Base-by-base conservation (phyloP, 2,113 vertebrate species). In the Hassar affinis region DNA sequence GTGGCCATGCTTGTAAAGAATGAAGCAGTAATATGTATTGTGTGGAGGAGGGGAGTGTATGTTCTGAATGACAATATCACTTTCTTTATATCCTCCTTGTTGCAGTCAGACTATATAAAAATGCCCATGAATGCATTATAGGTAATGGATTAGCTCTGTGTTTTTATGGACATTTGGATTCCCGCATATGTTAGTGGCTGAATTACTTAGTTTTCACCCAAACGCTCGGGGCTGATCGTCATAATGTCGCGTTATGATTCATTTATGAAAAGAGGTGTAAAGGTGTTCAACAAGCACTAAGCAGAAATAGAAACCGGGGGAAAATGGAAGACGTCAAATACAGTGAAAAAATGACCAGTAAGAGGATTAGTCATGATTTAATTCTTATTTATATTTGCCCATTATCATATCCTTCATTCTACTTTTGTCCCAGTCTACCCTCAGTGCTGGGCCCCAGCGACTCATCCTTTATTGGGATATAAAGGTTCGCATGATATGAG, bases 1-100 rank as follows among this genome's bases (percentile, higher is more conserved):
- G 64, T 81, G 88, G 89, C 87, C 84, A 89, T 87, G 71, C 79
- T 86, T 89, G 83, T 91, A 88, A 91, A 91, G 87, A 86, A 90
- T 77, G 79, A 80, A 85, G 82, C 57, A 74, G 68, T 82, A 86
- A 85, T 89, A 86, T 86, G 89, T 85, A 85, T 81, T 79, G 85
- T 85, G 88, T 83, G 81, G 83, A 82, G 59, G 3, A 3, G 57
- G 74, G 33, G 59, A 38, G 84, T 71, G 83, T 78, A 79, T 84
- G 86, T 80, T 88, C 77, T 83, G 81, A 87, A 86, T 90, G 81
- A 86, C 83, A 88, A 85, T 85, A 79, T 86, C 71, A 86, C 86
- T 81, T 87, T 82, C 79, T 86, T 89, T 88, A 88, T 88, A 81
- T 71, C 66, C 83, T 57, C 51, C 35, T 78, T 76, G 61, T 68